Evolutionary conservation across 2,797 vertebrate genomes (phyloP), one percentile per base, ranked within the genome.

Genomic region (Etheostoma perlongum): DNA sequence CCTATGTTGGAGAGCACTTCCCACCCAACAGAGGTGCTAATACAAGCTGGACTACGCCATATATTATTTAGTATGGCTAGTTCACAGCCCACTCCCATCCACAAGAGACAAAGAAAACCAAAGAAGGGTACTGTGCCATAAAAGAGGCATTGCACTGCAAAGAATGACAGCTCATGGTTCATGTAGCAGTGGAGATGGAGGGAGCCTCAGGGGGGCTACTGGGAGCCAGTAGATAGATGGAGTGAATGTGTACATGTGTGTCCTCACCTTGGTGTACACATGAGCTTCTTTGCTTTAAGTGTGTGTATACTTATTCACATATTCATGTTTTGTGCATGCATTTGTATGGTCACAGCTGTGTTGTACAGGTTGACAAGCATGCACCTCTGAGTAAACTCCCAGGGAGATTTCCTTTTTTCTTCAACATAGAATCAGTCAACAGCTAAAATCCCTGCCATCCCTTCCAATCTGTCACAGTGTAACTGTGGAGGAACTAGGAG

Each of bases 391-490:
- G 73, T 11, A 79, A 87, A 85, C 63, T 72, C 67, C 60, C n/a
- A 1, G 33, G 30, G 75, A 74, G 75, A 74, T 72, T 80, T 84
- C 65, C 48, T 60, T 79, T 72, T 14, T 14, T 55, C 74, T 73
- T 49, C 42, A n/a, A 62, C 27, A 59, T 62, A 75, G 74, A 47
- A 85, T 86, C 78, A 72, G 86, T 89, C 82, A 88, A 90, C 87
- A 90, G 73, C 74, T 88, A 51, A 82, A 87, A 85, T 89, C 88
- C 86, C 85, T 1, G 82, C 83, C 19, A 82, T 85, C 79, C 61
- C 84, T 67, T 86, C 61, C 79, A 81, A 87, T 91, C 82, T 71
- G 86, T 88, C 87, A 79, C 83, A 49, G 49, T 53, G 77, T 18
- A 78, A 68, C 74, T n/a, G 60, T 19, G 76, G 74, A 76, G 53